Conservation (phyloP, 2,797 vertebrate species). For the Clarias platycephalus region DNA sequence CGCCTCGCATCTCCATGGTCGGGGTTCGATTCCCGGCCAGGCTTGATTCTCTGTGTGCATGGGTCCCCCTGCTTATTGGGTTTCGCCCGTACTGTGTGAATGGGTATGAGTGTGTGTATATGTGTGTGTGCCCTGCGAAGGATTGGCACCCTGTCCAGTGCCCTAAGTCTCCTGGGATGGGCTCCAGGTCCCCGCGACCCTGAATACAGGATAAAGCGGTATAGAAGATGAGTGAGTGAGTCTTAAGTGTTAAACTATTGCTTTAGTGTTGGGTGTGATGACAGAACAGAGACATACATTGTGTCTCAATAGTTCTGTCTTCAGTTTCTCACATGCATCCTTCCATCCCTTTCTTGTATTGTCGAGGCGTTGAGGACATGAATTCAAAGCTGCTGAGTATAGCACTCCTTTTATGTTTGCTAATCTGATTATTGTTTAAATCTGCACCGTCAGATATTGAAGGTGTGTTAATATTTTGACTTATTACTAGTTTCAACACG, state of each 20-base stretch:
- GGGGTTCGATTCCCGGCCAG: no score
- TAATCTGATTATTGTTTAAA: slow-evolving; percentile 25
- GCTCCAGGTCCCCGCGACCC: no score
- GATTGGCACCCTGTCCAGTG: no score
- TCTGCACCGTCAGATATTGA: neutral
- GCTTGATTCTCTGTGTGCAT: no score
- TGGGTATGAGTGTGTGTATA: no score
- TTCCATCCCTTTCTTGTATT: neutral
- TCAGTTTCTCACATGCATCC: neutral
- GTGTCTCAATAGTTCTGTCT: neutral
- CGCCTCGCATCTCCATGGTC: no score
- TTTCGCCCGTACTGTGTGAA: no score
- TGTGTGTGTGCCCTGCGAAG: no score
- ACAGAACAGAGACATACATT: neutral
- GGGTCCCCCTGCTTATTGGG: no score
- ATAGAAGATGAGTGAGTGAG: no score
- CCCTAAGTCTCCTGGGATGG: no score
- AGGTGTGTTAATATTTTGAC: slow-evolving; percentile 6
- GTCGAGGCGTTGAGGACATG: neutral
- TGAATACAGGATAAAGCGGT: no score
- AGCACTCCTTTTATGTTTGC: slow-evolving; percentile 4
- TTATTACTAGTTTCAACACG: neutral
- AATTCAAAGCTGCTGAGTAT: slow-evolving; percentile 12
- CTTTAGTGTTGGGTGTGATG: neutral
- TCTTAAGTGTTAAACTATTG: neutral